Evolutionary conservation across 2,888 invertebrate genomes (phyloP).

Genomic region (Dasypolia templi): DNA sequence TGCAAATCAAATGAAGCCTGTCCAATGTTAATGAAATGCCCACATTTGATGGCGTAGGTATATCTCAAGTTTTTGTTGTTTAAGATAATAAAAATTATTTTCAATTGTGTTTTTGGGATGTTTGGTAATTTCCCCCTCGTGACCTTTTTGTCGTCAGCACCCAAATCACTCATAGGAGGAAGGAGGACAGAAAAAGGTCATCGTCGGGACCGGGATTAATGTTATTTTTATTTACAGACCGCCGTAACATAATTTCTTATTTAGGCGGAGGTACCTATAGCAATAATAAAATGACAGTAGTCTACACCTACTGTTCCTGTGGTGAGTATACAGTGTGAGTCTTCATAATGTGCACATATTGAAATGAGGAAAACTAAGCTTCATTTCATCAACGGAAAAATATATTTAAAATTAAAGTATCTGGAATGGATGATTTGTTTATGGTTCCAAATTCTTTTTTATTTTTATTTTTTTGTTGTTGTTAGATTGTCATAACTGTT

Average conservation of each 20-base stretch:
- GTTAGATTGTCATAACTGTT: too few species aligned
- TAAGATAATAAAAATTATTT: conserved; percentile 34
- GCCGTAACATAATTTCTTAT: conserved; percentile 5
- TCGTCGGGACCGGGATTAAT: conserved; percentile 4
- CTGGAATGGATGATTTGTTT: too few species aligned
- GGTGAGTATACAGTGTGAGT: too few species aligned
- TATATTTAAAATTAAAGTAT: too few species aligned
- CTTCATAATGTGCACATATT: too few species aligned
- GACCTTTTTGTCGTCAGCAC: conserved; percentile 12
- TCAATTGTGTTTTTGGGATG: conserved; percentile 22
- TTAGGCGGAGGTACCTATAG: not conserved
- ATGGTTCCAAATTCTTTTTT: too few species aligned
- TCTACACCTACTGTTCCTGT: not conserved
- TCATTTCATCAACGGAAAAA: too few species aligned
- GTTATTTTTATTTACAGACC: not conserved
- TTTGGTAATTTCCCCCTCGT: conserved; percentile 25
- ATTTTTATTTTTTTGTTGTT: too few species aligned
- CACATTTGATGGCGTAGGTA: conserved; percentile 34
- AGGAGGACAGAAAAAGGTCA: conserved; percentile 9
- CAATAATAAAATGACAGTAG: too few species aligned
- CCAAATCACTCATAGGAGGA: not conserved
- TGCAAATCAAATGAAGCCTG: conserved; percentile 81
- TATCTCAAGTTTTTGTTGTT: conserved; percentile 37
- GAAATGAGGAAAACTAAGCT: too few species aligned
- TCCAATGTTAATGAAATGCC: conserved; percentile 65